Base-by-base conservation (phyloP, 2,888 invertebrate genomes). In the Lasius platythorax region DNA sequence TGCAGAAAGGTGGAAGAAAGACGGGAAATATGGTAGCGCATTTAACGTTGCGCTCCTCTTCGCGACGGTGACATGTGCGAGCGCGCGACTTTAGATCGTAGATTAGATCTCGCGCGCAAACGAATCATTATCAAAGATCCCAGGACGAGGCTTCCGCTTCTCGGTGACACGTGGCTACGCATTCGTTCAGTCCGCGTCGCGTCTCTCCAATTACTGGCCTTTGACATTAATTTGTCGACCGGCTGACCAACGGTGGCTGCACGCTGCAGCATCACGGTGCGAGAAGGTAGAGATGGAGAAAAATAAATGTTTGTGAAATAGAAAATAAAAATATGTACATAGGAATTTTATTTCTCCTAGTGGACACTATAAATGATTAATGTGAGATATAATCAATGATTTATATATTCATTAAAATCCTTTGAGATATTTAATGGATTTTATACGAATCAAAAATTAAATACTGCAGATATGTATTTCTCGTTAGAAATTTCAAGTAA, bases 221-320 rank as follows among this genome's bases (percentile, higher is more conserved):
- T 88, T 91, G 90, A 90, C 90, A 89, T 89, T 91, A 91, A 90
- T 90, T 91, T 91, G 89, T 91, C 90, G 89, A 84, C 74, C 85
- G 84, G 82, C 85, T 86, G 88, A 84, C 85, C 86, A 76, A 87
- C 89, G 86, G 83, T 85, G 86, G 86, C 79, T 73, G 43, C 72
- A 63, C 83, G 66, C 8, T 82, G 87, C 83, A 74, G 68, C 81
- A 83, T 85, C 84, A 83, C 82, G 83, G 83, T 43, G 82, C n/a
- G 12, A 79, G 83, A 79, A 67, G 85, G 3, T 8, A 84, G 63
- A 81, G 72, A 83, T 64, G 84, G 79, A 53, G 50, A 53, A 53
- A 53, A 53, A 53, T 50, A 18, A 23, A 0, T 53, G n/a, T 53
- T 53, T 53, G 2, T 53, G n/a, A 53, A n/a, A n/a, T 53, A n/a